These are phyloP conservation scores for Biston stratarius DNA, from an alignment of 2,888 invertebrate species.

Conservation along the genomic window DNA sequence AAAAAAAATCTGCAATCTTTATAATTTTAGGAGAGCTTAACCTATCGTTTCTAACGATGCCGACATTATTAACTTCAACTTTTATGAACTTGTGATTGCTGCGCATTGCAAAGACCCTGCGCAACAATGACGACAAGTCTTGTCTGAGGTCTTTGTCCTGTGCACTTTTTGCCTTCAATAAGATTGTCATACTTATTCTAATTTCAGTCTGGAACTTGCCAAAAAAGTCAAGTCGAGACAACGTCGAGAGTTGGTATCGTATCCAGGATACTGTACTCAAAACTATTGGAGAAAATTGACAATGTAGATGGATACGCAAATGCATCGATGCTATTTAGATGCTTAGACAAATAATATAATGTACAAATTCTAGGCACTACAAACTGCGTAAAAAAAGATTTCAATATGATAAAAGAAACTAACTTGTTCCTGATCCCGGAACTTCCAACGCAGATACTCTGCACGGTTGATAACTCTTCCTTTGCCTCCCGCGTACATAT, in stretches of 20 bases:
- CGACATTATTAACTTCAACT: background rate
- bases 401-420: background rate
- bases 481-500: slow-evolving; percentile 95
- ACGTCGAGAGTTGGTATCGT: background rate
- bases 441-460: slow-evolving; percentile 96
- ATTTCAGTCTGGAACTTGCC: background rate
- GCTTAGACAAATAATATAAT: no score
- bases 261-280: background rate
- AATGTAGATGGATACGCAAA: no score
- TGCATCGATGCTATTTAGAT: no score
- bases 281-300: no score
- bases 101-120: no score
- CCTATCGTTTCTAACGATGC: background rate
- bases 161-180: background rate
- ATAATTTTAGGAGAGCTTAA: background rate
- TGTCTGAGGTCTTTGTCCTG: background rate
- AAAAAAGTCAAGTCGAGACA: background rate
- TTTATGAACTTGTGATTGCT: background rate
- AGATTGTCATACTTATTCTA: background rate
- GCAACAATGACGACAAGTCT: no score
- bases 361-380: no score
- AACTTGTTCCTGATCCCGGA: slow-evolving; percentile 93
- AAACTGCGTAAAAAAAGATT: no score
- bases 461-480: slow-evolving; percentile 95
- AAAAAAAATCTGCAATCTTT: no score